Evolutionary conservation across 2,113 vertebrate genomes (phyloP).

Genomic region (Colinus virginianus): DNA sequence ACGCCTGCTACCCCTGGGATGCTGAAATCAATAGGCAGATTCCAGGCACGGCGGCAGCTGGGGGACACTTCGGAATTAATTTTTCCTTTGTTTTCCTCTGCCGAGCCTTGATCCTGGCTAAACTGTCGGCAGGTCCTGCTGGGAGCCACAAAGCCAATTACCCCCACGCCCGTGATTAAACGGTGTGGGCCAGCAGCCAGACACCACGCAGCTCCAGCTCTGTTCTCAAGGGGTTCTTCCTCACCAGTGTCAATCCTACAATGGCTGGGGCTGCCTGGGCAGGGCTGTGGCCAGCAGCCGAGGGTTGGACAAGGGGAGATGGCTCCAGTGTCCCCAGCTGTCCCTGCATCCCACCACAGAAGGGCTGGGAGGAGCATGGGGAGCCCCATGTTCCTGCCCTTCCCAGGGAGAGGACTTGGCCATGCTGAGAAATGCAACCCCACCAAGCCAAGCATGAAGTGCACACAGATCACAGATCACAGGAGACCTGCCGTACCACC

Average conservation of each 20-base stretch:
- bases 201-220: neutral
- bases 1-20: fast-evolving
- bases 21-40: neutral
- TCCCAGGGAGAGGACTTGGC: neutral
- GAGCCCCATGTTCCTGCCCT: neutral
- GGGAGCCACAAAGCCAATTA: slow-evolving; percentile 29
- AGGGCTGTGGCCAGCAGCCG: neutral
- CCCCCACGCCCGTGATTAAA: neutral
- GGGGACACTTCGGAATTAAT: slow-evolving; percentile 5
- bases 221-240: neutral
- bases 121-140: neutral
- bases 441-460: neutral
- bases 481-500: neutral
- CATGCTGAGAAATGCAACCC: neutral
- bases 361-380: fast-evolving
- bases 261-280: neutral
- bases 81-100: slow-evolving; percentile 34
- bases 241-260: neutral
- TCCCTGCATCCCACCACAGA: neutral
- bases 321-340: neutral
- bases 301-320: fast-evolving
- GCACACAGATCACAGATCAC: neutral
- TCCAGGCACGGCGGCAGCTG: neutral
- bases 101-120: neutral
- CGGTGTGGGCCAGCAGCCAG: neutral